Base-by-base conservation (phyloP, 2,113 vertebrate genomes). In the Pseudopipra pipra region DNA sequence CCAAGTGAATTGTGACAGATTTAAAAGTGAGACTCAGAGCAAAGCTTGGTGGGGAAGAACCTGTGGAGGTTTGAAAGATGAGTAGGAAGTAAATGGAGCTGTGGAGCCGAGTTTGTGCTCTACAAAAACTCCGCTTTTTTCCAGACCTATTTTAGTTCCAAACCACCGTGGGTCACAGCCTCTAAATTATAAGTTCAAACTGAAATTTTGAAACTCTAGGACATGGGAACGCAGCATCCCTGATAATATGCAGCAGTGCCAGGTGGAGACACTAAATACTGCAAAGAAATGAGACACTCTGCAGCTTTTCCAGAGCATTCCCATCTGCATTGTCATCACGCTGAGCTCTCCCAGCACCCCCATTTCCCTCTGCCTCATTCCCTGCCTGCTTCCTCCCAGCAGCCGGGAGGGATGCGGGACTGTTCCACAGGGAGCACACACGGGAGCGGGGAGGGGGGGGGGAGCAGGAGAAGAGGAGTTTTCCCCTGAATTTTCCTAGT, bases 1-100 rank as follows among this genome's bases (percentile, higher is more conserved):
- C 28, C 63, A 39, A 67, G 71, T 46, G 67, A 70, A 70, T 55
- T 21, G 87, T 14, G 82, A 41, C 18, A 46, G 85, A 23, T 92
- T 68, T 67, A 23, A 37, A 44, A 54, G 65, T 5, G 54, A 85
- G 25, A 5, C 51, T 41, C 49, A 6, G 4, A 56, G 91, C 76
- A 46, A 62, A 92, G 37, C 73, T 65, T 31, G 37, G 46, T 12
- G 35, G 76, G 87, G 94, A 90, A 56, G 82, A 72, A 72, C 75
- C 75, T 70, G 71, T 1, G 82, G 88, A 66, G 94, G 79, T 72
- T 76, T 61, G 90, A 72, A 85, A 93, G 85, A 85, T 49, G 93
- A 93, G 91, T 5, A 68, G 91, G 91, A 73, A 95, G 89, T 10
- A 90, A 88, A 68, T 7, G 30, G 56, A 75, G 94, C 81, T 86